Evolutionary conservation across 2,797 vertebrate species (phyloP), one percentile per base, ranked within the genome.

Genomic region (Sus cebifrons): DNA sequence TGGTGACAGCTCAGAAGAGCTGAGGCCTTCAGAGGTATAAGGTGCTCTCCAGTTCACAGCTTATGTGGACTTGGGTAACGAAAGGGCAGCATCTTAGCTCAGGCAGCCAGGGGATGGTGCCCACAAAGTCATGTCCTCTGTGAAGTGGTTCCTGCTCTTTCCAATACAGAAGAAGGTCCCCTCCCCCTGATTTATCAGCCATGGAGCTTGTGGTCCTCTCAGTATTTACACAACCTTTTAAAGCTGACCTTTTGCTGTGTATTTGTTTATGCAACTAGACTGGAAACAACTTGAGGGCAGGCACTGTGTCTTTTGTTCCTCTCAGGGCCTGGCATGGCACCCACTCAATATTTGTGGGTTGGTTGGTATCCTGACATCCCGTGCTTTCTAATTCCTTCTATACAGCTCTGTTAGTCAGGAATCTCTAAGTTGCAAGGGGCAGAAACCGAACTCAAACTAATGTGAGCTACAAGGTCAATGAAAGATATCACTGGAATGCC

Each of bases 391-490:
- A 74, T 4, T 36, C 12, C 40, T 68, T 32, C 62, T 29, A 36
- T 36, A 36, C 16, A 29, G 54, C 18, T 83, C 36, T 74, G 52
- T 82, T 52, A 83, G 54, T 83, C 44, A 79, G 67, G 21, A 54
- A 71, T 36, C 49, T n/a, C 83, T 60, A 44, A 60, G 29, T 17
- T 60, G 54, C 17, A 68, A 27, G 44, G 25, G 68, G 83, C 32
- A 73, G 93, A 91, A 91, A 79, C 64, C 82, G 29, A 73, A 73
- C 71, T 79, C 23, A 32, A 64, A 71, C n/a, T 40, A 75, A 44
- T 32, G 49, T 32, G n/a, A 70, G 71, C 82, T 56, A 20, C 9
- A 40, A 40, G 68, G 32, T 75, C 70, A 60, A 14, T 56, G 60
- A 64, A 86, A 74, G 17, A 2, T 56, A 20, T 44, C 54, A n/a